These are phyloP conservation scores for Pocillopora verrucosa DNA, from an alignment of 64 coral and sea anemone genomes.

Conservation along the genomic window DNA sequence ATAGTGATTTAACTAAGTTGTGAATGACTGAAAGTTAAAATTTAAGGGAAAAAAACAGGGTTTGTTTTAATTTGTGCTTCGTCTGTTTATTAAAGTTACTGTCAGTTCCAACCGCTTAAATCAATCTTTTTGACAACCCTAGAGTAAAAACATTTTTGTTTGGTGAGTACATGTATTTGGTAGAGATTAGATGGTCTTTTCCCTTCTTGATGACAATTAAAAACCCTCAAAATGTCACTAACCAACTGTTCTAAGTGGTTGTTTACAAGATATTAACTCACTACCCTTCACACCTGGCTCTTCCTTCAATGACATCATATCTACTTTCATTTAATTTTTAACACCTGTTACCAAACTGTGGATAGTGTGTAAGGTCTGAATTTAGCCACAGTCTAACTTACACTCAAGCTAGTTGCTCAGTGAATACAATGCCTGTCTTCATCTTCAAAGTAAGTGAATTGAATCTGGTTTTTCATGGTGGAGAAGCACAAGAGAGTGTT, in stretches of 20 bases:
- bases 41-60: no score
- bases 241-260: constrained; percentile 7
- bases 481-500: constrained; percentile 20
- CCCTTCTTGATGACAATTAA: background rate
- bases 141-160: background rate
- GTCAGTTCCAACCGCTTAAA: background rate
- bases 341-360: background rate
- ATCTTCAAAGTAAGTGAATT: constrained; percentile 66
- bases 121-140: background rate
- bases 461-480: background rate
- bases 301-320: constrained; percentile 68
- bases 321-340: constrained; percentile 56
- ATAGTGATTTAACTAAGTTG: no score
- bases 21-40: no score
- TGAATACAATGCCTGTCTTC: constrained; percentile 54
- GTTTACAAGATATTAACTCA: constrained; percentile 55
- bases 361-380: background rate
- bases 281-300: constrained; percentile 14
- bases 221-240: constrained; percentile 5
- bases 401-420: background rate
- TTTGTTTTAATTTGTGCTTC: no score
- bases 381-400: background rate
- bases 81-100: background rate
- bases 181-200: background rate
- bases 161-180: background rate